Base-by-base conservation (phyloP, 2,113 vertebrate genomes). In the Columba livia region DNA sequence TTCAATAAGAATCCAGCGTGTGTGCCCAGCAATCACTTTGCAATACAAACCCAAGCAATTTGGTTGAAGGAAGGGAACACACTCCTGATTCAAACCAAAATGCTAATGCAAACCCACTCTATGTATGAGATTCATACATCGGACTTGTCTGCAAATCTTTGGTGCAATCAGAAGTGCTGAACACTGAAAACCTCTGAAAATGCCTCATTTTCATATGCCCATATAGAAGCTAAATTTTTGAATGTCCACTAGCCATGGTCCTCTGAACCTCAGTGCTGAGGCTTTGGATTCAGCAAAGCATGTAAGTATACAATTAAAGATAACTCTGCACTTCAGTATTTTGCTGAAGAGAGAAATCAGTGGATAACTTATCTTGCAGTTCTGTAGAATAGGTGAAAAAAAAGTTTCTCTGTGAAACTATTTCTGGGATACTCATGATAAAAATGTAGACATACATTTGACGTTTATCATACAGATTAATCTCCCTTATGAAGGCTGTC, bases 321-420 rank as follows among this genome's bases (percentile, higher is more conserved):
- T 57, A 94, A 94, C 70, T 44, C 8, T 50, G 44, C 50, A 40
- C 70, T 93, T 58, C 71, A 89, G 26, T 47, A 51, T 85, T 89
- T 82, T 89, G 48, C 66, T 86, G 72, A 93, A 89, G 79, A 93
- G 34, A 29, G 29, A 88, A 93, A 78, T 74, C 54, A 78, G 47
- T 80, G 38, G 36, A 36, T 78, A 70, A 94, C 80, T 88, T 84
- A 66, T 64, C 69, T 74, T 80, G 29, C 64, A 86, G 20, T 64
- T 78, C 75, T 80, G 15, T 60, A 86, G 25, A 15, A 53, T 24
- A 85, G n/a, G 25, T 0, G 0, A 85, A 91, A 56, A 32, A 44
- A 24, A 40, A 47, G 31, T 89, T 42, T 66, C 36, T 86, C 47
- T 36, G 36, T 4, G 11, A 57, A 92, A 48, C 53, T 71, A 26